These are phyloP conservation scores for Drosophila koepferae DNA, from an alignment of 2,888 invertebrate species.

Conservation along the genomic window DNA sequence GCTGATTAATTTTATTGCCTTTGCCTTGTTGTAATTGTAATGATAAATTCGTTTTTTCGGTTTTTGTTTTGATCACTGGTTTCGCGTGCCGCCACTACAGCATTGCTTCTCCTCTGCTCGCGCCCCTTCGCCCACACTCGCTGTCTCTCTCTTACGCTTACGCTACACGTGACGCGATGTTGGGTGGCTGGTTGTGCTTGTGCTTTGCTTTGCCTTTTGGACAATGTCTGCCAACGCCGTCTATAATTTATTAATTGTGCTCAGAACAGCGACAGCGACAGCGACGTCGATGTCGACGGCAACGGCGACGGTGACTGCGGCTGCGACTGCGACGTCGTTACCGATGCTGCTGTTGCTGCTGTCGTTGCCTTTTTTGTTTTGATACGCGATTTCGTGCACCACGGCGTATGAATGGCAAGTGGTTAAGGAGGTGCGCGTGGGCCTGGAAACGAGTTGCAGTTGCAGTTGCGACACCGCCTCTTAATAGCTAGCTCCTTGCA, in stretches of 20 bases:
- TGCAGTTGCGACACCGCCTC: constrained; percentile 36
- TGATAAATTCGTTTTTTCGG: constrained; percentile 81
- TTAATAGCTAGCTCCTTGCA: constrained; percentile 52
- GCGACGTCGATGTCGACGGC: neutral
- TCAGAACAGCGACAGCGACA: constrained; percentile 58
- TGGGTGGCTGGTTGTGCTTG: constrained; percentile 65
- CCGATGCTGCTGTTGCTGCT: constrained; percentile 1
- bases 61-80: constrained; percentile 77
- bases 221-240: constrained; percentile 61
- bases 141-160: constrained; percentile 18
- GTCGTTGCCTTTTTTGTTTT: constrained; percentile 67
- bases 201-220: constrained; percentile 67
- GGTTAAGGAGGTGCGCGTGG: constrained; percentile 32
- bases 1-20: constrained; percentile 79
- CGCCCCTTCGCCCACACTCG: constrained; percentile 4
- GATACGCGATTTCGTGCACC: constrained; percentile 70
- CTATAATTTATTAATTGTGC: constrained; percentile 78
- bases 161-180: constrained; percentile 69
- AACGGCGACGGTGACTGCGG: neutral
- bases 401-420: constrained; percentile 54
- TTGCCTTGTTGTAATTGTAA: constrained; percentile 77
- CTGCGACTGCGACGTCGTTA: constrained; percentile 6
- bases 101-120: constrained; percentile 6
- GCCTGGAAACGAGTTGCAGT: constrained; percentile 53
- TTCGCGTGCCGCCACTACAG: constrained; percentile 61